Base-by-base conservation (phyloP, 2,888 invertebrate genomes). In the Trimorus sp. region DNA sequence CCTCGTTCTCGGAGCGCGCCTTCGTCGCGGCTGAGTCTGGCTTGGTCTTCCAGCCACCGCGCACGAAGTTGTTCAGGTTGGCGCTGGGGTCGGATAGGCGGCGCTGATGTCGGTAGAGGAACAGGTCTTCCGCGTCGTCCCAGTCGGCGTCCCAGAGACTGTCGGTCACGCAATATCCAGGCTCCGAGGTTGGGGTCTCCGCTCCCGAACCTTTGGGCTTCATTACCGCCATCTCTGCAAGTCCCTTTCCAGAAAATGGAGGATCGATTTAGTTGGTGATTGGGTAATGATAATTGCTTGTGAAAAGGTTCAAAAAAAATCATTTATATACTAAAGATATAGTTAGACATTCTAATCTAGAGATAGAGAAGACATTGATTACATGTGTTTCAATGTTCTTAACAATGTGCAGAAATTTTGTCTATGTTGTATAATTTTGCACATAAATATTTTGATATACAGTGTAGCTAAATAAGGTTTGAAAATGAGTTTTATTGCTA, bases 171-270 rank as follows among this genome's bases (percentile, higher is more conserved):
- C 96, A 95, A 88, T 95, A 95, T 93, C 97, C 93, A 77, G 97
- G 97, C 92, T 99, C 98, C 15, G 97, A 97, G 74, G 96, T 96
- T 16, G 99, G 99, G 12, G 99, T 99, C 92, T 98, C 98, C 1
- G 96, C 96, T 0, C 98, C 98, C 14, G 97, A 97, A 88, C 96
- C 97, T 91, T 96, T 96, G 37, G 97, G 97, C 89, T 97, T 95
- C n/a, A 97, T 96, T 62, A 98, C 97, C 0, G 98, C 98, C 97
- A 99, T 98, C 93, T 99, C 99, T 0, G 99, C 99, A 92, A 98
- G 97, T 0, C 97, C 98, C 93, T 98, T 98, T 14, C 91, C 91
- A 91, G 38, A 9, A 69, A 40, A 40, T 9, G 1, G 40, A 11
- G 40, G 40, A 40, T 1, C 2, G 11, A 40, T 1, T 40, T 40